Base-by-base conservation (phyloP, 2,113 vertebrate species). In the Archilochus colubris region DNA sequence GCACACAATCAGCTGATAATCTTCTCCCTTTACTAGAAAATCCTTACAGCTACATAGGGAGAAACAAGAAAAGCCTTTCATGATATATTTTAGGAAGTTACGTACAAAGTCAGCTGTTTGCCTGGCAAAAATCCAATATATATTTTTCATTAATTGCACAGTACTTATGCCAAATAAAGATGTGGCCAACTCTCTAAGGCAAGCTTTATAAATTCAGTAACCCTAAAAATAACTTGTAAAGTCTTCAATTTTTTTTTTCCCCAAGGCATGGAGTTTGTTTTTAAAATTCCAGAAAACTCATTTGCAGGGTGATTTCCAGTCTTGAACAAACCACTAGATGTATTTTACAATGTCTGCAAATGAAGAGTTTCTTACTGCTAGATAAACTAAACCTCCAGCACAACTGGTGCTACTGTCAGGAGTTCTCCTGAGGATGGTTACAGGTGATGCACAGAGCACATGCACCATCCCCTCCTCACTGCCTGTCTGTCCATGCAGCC, bases 331-430 rank as follows among this genome's bases (percentile, higher is more conserved):
- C 27, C 10, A 74, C 5, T 28, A 86, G 46, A 22, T 15, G 5
- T 21, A 53, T 22, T 7, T 53, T 61, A 70, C 25, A n/a, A 3
- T 10, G 8, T 58, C 62, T 64, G 57, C 46, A 93, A 92, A 73
- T 12, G 11, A 68, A 68, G 24, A 72, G 25, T 21, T 89, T 40
- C 30, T 43, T 59, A 58, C 38, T 54, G 30, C 31, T 46, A 40
- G 27, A 36, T 16, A 81, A 84, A 81, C 36, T 25, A 50, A 77
- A 55, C 21, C 15, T 38, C 79, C 38, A 54, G 48, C 33, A 44
- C 0, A 1, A 33, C 22, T 55, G 1, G 1, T 9, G 24, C 31
- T 20, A 11, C 44, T 23, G 7, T 21, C 31, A 70, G 38, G 51
- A 75, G 27, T 24, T 80, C 28, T 59, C 74, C 31, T 28, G 28